phyloP scores from a whole-genome alignment of 1,140 invertebrate genomes.

The Pentalonia nigronervosa region DNA sequence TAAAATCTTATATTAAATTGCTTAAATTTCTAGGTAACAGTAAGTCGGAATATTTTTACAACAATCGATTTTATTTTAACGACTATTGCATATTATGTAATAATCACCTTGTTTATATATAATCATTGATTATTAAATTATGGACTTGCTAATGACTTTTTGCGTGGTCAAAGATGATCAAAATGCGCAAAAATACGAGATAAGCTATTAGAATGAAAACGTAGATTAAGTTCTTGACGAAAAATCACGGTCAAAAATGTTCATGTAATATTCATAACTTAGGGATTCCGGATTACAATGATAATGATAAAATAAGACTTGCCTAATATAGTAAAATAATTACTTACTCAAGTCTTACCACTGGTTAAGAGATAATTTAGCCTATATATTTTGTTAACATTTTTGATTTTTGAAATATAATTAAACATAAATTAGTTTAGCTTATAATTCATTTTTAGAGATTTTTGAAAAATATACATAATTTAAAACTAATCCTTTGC shows the following conservation, averaged over 20 bases:
- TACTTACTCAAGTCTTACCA: too few relatives aligned
- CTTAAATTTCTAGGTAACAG: background rate
- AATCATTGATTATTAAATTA: background rate
- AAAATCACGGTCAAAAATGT: background rate
- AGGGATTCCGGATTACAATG: background rate
- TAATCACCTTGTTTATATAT: background rate
- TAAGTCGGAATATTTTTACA: background rate
- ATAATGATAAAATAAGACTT: too few relatives aligned
- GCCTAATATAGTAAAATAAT: too few relatives aligned
- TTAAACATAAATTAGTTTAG: too few relatives aligned
- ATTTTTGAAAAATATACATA: too few relatives aligned
- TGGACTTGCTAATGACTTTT: background rate
- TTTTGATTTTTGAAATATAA: too few relatives aligned
- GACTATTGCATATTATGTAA: background rate
- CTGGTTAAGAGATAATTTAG: too few relatives aligned
- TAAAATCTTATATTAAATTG: too few relatives aligned
- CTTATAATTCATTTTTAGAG: too few relatives aligned
- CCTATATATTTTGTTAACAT: too few relatives aligned
- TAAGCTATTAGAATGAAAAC: background rate
- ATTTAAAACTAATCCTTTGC: too few relatives aligned
- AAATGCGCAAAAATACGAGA: background rate
- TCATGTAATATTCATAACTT: background rate
- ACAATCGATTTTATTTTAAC: background rate
- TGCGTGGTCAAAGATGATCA: background rate
- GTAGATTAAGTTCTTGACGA: background rate